Evolutionary conservation across 1,140 invertebrate genomes (phyloP), one percentile per base, ranked within the genome.

Genomic region (Phortica variegata): DNA sequence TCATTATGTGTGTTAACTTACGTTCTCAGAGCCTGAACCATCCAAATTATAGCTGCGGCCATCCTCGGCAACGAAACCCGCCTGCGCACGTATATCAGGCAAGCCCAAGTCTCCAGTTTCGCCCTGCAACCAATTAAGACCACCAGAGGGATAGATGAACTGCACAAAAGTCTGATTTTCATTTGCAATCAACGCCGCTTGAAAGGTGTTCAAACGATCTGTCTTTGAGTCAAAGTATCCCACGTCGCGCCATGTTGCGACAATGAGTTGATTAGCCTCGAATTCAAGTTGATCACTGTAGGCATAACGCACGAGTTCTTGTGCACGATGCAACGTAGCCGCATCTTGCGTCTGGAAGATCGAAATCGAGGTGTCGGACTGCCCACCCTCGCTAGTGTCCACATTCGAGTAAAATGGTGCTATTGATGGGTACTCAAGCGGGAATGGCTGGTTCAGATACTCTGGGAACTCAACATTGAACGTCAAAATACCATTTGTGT

Each of bases 351-450:
- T 87, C 78, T 93, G 87, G 49, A 86, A 84, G 66, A 89, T 93
- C 52, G 85, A 91, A 37, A 97, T 83, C 2, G 77, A 78, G 10
- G 93, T 94, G 8, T 45, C 38, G 3, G 80, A 77, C 8, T 58
- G 53, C 40, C 41, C 47, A 12, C 69, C 70, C 18, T 73, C 78
- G n/a, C 83, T 81, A 0, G 87, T 91, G 66, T 97, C 93, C 2
- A 97, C 84, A 72, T 97, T 95, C 0, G 90, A 85, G 63, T 96
- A 95, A 49, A 97, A 88, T 1, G 90, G 89, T 0, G 93, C 90
- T 52, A 97, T 91, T 0, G 91, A 83, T 0, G 93, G 89, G 76
- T 93, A 92, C 48, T 92, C 90, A 49, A 95, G 77, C 3, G 94
- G 94, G 75, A 97, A 93, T 60, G 91, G 87, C 10, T 89, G 84